Base-by-base conservation (phyloP, 2,797 vertebrate species). In the Oophaga sylvatica region DNA sequence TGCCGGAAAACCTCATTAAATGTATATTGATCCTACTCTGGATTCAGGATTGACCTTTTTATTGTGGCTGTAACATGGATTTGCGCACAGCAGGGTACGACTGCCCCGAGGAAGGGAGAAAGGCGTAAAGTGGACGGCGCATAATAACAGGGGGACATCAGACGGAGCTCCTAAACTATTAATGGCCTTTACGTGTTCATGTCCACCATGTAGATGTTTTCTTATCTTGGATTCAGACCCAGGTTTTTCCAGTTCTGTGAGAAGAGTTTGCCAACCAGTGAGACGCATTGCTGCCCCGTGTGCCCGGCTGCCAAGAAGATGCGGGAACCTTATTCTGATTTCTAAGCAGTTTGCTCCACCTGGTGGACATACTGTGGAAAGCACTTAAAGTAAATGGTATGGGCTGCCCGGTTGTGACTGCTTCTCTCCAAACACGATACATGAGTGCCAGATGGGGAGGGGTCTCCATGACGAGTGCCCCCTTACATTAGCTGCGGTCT, bases 321-420 rank as follows among this genome's bases (percentile, higher is more conserved):
- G 11, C 48, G 1, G 11, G 48, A 53, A 7, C 48, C 48, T 53
- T 70, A 17, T 2, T 7, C 13, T 16, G 16, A 57, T 76, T 22
- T 57, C 3, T 63, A 89, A 85, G 90, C 53, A 63, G 60, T 80
- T 88, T 92, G 90, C 91, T 67, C 93, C 93, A 92, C 86, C 93
- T 93, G 88, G 92, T 93, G 93, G 93, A 73, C 19, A 12, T 0
- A 45, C 0, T 29, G 22, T 59, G 20, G 6, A 53, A 79, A 29
- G 29, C 75, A n/a, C 9, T 0, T 22, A 0, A 20, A 11, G 8
- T 17, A 2, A 35, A 17, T 16, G 0, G 26, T 0, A 53, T 53
- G 11, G 48, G 1, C 48, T 53, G 48, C 8, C 48, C 8, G 48
- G 5, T 53, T 41, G 3, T 41, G 35, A 41, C 5, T 3, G 35